phyloP scores from a whole-genome alignment of 35 echinoderm and acorn worm genomes.

The Diadema setosum region DNA sequence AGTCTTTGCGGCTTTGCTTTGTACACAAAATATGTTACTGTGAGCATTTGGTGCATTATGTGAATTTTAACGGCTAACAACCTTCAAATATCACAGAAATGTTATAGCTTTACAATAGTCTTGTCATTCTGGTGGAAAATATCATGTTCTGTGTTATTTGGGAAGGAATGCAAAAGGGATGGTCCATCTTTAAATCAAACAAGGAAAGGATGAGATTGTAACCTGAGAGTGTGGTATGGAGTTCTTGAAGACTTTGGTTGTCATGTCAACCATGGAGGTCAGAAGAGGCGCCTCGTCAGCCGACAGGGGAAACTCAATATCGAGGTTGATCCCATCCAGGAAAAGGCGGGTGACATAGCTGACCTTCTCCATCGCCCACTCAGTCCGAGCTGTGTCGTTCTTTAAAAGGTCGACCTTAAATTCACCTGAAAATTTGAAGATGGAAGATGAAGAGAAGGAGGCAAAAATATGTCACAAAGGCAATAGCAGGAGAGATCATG shows the following conservation, averaged over 20 bases:
- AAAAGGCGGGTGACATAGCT: constrained; percentile 25
- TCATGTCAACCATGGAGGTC: constrained; percentile 57
- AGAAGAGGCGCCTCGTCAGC: constrained; percentile 47
- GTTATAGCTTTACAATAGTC: no score
- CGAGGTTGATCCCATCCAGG: constrained; percentile 96
- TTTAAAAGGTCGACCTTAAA: constrained; percentile 22
- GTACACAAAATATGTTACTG: no score
- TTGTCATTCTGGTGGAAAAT: no score
- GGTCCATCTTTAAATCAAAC: background rate
- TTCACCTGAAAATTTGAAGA: constrained; percentile 38
- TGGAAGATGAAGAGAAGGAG: no score
- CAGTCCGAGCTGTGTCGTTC: background rate
- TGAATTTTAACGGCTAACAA: no score
- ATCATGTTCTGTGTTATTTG: no score
- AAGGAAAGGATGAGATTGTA: background rate
- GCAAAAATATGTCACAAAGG: background rate
- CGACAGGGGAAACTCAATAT: constrained; percentile 74
- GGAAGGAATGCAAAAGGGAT: no score
- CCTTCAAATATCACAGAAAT: no score
- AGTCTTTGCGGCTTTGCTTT: no score
- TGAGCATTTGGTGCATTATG: no score
- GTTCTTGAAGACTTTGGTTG: constrained; percentile 56
- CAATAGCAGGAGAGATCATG: background rate
- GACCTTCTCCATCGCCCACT: constrained; percentile 61
- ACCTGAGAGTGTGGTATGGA: constrained; percentile 92